Conservation (phyloP, 1,140 invertebrate species). For the Heliconius hewitsoni region DNA sequence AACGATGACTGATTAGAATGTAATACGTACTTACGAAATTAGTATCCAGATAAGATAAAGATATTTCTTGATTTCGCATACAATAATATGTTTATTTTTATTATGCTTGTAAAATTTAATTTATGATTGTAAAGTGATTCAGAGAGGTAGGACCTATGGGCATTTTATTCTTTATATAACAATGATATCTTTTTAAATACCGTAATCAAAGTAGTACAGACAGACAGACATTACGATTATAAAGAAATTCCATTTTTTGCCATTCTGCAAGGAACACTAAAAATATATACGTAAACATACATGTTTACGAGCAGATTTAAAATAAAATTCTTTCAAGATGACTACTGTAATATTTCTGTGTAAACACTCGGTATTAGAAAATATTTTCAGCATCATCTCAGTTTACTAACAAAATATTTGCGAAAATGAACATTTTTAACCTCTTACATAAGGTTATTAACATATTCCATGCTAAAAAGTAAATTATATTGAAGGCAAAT, state of each 20-base stretch:
- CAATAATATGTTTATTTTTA: not conserved
- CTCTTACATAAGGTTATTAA: not conserved
- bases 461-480: not conserved
- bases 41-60: slow-evolving; percentile 1
- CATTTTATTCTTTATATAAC: not conserved
- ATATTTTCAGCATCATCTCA: slow-evolving; percentile 33
- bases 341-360: slow-evolving; percentile 19
- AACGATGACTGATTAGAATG: not conserved
- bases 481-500: not conserved
- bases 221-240: too few species aligned
- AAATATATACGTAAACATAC: not conserved
- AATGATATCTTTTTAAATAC: not conserved
- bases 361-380: slow-evolving; percentile 18
- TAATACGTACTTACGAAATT: not conserved
- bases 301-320: not conserved
- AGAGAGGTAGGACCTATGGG: not conserved
- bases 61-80: not conserved
- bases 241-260: not conserved
- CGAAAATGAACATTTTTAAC: not conserved
- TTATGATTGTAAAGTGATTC: not conserved
- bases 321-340: slow-evolving; percentile 8
- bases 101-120: not conserved
- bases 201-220: too few species aligned
- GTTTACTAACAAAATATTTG: slow-evolving; percentile 40
- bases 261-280: not conserved